Percentiles rank a stretch among this genome's conserved stretches.
phyloP scores from a whole-genome alignment of 35 echinoderm and acorn worm species.

The Hemicentrotus pulcherrimus region DNA sequence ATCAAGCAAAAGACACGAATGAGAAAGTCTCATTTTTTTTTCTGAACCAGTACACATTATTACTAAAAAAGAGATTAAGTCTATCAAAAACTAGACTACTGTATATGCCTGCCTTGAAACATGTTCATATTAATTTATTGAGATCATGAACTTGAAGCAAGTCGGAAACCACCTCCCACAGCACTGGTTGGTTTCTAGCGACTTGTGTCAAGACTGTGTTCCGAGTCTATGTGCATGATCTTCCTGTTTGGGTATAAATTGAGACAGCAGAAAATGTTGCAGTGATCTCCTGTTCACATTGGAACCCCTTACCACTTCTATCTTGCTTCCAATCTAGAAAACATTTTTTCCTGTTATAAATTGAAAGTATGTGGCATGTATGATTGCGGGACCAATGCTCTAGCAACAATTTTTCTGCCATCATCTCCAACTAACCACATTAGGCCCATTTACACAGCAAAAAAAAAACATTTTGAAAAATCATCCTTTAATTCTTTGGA shows the following conservation, averaged over 20 bases:
- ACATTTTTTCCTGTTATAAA: no score
- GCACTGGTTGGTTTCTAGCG: neutral
- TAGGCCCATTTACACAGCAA: no score
- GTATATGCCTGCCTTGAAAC: neutral
- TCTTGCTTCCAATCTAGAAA: no score
- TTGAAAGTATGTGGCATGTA: no score
- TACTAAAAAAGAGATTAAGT: neutral
- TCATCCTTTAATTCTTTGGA: no score
- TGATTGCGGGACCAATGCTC: no score
- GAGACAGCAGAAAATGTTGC: neutral
- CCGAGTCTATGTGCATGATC: neutral
- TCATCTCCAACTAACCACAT: no score
- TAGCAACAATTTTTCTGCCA: no score
- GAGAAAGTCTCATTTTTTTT: neutral
- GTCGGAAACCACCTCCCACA: neutral
- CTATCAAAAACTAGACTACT: neutral
- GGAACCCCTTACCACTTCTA: neutral
- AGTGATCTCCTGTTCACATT: neutral
- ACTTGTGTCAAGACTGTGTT: neutral
- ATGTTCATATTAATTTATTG: neutral
- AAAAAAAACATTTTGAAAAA: no score
- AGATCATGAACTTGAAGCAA: neutral
- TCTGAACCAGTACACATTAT: neutral
- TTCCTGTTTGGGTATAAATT: neutral
- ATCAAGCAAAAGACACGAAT: neutral